Evolutionary conservation across 2,113 vertebrate species (phyloP).

Genomic region (Picathartes gymnocephalus): DNA sequence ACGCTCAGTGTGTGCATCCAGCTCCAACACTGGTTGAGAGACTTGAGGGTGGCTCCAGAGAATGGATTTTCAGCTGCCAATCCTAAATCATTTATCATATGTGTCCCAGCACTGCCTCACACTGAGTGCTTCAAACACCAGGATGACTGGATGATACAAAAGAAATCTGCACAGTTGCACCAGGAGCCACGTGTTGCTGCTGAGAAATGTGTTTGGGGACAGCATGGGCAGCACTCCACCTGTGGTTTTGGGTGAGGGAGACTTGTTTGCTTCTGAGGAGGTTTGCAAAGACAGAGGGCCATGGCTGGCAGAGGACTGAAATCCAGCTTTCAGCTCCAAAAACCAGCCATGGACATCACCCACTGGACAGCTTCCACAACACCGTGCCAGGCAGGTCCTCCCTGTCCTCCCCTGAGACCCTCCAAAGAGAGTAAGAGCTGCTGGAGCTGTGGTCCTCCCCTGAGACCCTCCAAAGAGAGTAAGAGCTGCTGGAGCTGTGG

Average conservation of each 20-base stretch:
- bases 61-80: not conserved
- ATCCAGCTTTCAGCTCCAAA: rapidly evolving
- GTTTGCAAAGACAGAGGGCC: not conserved
- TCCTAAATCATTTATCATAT: not conserved
- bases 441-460: no score
- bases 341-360: rapidly evolving
- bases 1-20: rapidly evolving
- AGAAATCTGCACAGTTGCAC: not conserved
- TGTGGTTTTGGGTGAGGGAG: not conserved
- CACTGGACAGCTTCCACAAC: rapidly evolving
- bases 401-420: not conserved
- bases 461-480: no score
- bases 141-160: not conserved
- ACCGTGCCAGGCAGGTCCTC: rapidly evolving
- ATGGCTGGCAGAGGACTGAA: not conserved
- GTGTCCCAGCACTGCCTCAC: not conserved
- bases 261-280: not conserved
- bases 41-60: not conserved
- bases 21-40: not conserved
- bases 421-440: no score
- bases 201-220: not conserved
- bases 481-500: no score
- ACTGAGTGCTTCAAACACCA: not conserved
- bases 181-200: not conserved
- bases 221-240: not conserved